These are phyloP conservation scores for Calidris pugnax DNA, from an alignment of 2,113 vertebrate genomes.

Conservation along the genomic window DNA sequence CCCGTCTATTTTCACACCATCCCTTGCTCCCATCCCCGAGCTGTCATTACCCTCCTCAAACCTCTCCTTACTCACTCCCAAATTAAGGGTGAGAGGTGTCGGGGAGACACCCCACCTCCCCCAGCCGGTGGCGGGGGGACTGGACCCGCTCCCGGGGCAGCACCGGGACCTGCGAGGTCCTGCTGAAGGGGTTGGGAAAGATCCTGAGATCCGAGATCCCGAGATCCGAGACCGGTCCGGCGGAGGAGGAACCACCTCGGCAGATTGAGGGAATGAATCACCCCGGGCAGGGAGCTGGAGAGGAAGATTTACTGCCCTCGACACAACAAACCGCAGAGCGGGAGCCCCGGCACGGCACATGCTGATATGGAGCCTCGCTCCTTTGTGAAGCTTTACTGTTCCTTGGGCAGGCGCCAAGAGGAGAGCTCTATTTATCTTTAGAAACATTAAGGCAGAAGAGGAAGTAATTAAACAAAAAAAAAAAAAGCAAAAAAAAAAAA, in stretches of 20 bases:
- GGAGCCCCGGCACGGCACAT: not conserved
- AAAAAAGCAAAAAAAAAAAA: not conserved
- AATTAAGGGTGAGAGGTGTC: not conserved
- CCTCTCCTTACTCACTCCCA: not conserved
- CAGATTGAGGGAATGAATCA: too few species aligned
- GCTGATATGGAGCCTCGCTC: not conserved
- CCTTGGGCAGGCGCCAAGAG: not conserved
- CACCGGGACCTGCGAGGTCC: too few species aligned
- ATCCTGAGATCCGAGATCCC: too few species aligned
- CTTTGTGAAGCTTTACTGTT: not conserved
- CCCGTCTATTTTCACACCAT: not conserved
- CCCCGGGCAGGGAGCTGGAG: not conserved
- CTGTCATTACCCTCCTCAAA: not conserved
- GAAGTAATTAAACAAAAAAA: slow-evolving; percentile 31
- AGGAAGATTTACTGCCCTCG: not conserved
- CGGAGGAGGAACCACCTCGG: fast-evolving
- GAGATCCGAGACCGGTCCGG: fast-evolving
- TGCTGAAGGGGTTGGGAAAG: fast-evolving
- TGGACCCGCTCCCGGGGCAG: fast-evolving
- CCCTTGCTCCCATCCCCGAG: fast-evolving
- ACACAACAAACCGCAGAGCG: not conserved
- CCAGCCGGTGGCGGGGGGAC: fast-evolving
- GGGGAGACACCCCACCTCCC: not conserved
- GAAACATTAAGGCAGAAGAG: slow-evolving; percentile 14
- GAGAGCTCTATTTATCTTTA: slow-evolving; percentile 19